A percentile compares a stretch with the other conserved stretches of the same genome.
These are phyloP conservation scores for Pempheris klunzingeri DNA, from an alignment of 2,797 vertebrate genomes.

Conservation along the genomic window DNA sequence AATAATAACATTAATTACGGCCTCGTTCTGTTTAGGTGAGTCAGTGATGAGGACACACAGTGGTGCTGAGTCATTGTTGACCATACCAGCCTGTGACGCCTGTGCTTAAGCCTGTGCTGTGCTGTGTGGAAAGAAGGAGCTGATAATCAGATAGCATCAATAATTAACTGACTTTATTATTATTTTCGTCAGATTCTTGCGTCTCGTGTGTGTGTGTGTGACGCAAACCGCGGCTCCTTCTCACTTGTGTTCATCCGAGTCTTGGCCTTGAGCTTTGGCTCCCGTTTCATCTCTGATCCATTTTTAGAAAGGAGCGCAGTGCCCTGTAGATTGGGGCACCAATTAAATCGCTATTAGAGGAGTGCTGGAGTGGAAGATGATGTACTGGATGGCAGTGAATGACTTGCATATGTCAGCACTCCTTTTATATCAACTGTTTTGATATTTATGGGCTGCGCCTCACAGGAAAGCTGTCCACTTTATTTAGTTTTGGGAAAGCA, in stretches of 20 bases:
- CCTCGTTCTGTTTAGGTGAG: constrained; percentile 6
- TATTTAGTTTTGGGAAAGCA: constrained; percentile 51
- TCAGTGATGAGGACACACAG: too few species aligned
- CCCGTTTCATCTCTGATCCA: constrained; percentile 47
- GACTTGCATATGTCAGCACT: constrained; percentile 37
- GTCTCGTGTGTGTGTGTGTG: constrained; percentile 7
- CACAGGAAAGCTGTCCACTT: constrained; percentile 23
- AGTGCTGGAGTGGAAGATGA: constrained; percentile 53
- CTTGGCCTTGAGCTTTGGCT: constrained; percentile 45
- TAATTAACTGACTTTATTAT: neutral
- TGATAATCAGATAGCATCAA: neutral
- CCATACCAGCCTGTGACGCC: neutral
- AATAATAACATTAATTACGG: neutral
- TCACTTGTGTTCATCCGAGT: constrained; percentile 26
- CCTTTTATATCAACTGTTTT: constrained; percentile 32
- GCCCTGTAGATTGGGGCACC: constrained; percentile 46
- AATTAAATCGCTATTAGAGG: constrained; percentile 61
- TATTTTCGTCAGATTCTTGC: neutral
- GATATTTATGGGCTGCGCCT: constrained; percentile 36
- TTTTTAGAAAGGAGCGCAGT: constrained; percentile 67
- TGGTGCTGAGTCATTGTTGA: neutral
- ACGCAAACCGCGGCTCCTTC: constrained; percentile 8
- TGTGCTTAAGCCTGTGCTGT: neutral
- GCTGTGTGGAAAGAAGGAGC: neutral
- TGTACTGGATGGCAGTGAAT: constrained; percentile 37